These are phyloP conservation scores for Ricordea florida DNA, from an alignment of 92 coral and sea anemone species.

Conservation along the genomic window DNA sequence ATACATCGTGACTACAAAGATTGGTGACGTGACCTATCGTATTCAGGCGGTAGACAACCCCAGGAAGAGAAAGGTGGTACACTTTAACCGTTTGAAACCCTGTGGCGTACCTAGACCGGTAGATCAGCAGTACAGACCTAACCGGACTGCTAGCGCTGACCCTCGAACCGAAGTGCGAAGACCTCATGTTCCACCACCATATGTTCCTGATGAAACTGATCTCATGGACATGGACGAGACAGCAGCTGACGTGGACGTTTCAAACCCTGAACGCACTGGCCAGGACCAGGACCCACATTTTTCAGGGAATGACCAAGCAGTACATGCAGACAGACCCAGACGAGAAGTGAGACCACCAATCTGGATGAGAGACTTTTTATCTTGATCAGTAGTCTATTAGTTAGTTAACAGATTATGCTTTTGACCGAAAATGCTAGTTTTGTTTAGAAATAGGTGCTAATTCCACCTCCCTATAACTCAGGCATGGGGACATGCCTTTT, in stretches of 20 bases:
- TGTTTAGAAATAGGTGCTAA: not conserved
- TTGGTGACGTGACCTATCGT: slow-evolving; percentile 1
- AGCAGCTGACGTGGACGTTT: not conserved
- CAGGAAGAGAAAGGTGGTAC: slow-evolving; percentile 8
- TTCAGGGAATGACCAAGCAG: not conserved
- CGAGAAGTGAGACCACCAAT: not conserved
- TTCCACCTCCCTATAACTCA: not conserved
- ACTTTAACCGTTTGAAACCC: slow-evolving; percentile 19
- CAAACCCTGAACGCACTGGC: too few relatives aligned
- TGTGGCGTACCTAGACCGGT: not conserved
- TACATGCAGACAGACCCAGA: not conserved
- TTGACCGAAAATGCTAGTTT: not conserved
- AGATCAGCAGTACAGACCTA: not conserved
- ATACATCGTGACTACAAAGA: not conserved
- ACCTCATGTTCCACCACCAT: not conserved
- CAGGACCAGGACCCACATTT: not conserved
- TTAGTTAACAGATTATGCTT: not conserved
- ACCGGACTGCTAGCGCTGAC: not conserved
- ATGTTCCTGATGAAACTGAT: slow-evolving; percentile 2
- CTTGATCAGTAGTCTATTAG: not conserved
- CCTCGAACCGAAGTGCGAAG: not conserved
- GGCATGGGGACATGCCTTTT: slow-evolving; percentile 14
- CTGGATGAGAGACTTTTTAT: slow-evolving; percentile 3
- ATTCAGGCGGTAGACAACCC: not conserved
- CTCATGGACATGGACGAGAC: not conserved